Percentiles rank a stretch among this genome's conserved stretches.
These are phyloP conservation scores for Erpobdella octoculata DNA, from an alignment of 2,888 invertebrate species.

Conservation along the genomic window DNA sequence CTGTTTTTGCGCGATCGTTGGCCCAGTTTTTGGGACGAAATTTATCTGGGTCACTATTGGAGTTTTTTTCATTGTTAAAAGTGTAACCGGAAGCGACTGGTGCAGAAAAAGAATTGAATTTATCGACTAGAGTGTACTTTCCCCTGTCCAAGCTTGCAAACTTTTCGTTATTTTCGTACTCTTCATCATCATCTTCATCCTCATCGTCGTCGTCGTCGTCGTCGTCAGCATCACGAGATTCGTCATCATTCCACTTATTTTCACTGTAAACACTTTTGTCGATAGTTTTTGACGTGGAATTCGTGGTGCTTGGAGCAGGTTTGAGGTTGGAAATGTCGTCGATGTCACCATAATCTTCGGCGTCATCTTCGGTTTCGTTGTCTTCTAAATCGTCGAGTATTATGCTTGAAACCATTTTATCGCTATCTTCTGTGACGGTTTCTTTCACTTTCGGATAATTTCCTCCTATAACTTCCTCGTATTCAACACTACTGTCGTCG, in stretches of 20 bases:
- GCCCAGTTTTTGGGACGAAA: not conserved
- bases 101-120: not conserved
- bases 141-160: not conserved
- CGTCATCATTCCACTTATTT: not conserved
- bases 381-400: not conserved
- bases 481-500: too few species aligned
- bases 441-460: not conserved
- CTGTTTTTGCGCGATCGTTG: not conserved
- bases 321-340: not conserved
- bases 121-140: not conserved
- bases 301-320: too few species aligned
- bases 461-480: not conserved
- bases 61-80: not conserved
- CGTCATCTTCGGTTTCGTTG: not conserved
- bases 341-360: not conserved
- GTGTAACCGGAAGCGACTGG: not conserved
- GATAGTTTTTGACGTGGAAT: slow-evolving; percentile 3
- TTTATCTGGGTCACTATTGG: not conserved
- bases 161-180: not conserved
- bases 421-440: not conserved
- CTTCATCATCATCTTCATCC: slow-evolving; percentile 11
- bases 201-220: slow-evolving; percentile 17
- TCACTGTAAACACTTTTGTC: not conserved
- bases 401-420: slow-evolving; percentile 1
- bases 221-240: slow-evolving; percentile 14